Conservation (phyloP, 2,888 invertebrate genomes). For the Rhagophthalmus giganteus region DNA sequence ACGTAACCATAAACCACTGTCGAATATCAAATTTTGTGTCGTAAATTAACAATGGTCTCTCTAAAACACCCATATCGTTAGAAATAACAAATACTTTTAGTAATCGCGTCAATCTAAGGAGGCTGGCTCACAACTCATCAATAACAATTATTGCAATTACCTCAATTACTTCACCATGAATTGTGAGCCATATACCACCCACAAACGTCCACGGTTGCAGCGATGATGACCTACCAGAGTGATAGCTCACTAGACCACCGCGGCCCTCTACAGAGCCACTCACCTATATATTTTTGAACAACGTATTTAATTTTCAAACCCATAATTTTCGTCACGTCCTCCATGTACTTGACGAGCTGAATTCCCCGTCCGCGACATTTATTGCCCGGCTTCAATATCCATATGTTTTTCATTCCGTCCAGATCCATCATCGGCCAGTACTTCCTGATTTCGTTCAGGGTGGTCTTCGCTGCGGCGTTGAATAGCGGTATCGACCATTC, state of each 20-base stretch:
- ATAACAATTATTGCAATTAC: too few relatives aligned
- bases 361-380: conserved; percentile 92
- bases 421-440: conserved; percentile 82
- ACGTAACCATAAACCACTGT: conserved; percentile 93
- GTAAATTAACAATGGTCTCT: conserved; percentile 84
- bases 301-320: conserved; percentile 79
- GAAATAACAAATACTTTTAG: too few relatives aligned
- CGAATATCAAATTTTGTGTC: conserved; percentile 93
- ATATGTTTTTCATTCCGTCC: conserved; percentile 86
- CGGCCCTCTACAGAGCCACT: too few relatives aligned
- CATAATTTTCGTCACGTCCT: conserved; percentile 77
- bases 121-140: too few relatives aligned
- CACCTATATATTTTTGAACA: conserved; percentile 95
- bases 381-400: conserved; percentile 93
- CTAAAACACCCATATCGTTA: too few relatives aligned
- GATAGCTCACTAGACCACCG: too few relatives aligned
- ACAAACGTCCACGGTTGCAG: too few relatives aligned
- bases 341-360: conserved; percentile 80
- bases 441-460: conserved; percentile 67
- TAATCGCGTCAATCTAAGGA: too few relatives aligned
- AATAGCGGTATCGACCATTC: conserved; percentile 35
- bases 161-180: too few relatives aligned
- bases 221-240: too few relatives aligned
- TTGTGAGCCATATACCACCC: too few relatives aligned
- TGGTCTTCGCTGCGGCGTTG: conserved; percentile 59